Conservation (phyloP, 92 coral and sea anemone genomes). For the Epizoanthus stellaris region DNA sequence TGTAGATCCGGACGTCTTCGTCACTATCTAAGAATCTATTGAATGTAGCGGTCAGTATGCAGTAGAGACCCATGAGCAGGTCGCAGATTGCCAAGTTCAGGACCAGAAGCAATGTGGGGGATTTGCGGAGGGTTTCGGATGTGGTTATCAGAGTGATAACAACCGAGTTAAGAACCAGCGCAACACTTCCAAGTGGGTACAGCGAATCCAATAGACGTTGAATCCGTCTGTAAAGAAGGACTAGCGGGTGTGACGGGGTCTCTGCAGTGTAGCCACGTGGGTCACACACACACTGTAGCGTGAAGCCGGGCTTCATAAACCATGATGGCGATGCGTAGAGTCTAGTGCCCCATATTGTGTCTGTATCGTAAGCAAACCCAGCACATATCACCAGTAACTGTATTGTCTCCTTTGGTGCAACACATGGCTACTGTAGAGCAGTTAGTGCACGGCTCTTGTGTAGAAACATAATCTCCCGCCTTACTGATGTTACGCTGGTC, state of each 20-base stretch:
- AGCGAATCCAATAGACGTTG: too few relatives aligned
- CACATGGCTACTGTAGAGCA: background rate
- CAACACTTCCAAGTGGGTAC: background rate
- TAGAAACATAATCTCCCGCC: background rate
- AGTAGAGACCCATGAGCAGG: too few relatives aligned
- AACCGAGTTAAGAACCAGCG: too few relatives aligned
- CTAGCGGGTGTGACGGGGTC: background rate
- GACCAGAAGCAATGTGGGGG: background rate
- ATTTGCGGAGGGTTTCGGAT: too few relatives aligned
- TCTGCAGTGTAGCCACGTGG: background rate
- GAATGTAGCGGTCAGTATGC: constrained; percentile 5
- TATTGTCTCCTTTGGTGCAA: background rate
- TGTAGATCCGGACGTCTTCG: background rate
- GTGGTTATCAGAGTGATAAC: background rate
- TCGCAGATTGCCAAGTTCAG: background rate
- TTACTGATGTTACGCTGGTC: background rate
- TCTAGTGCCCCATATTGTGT: background rate
- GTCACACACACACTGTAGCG: background rate
- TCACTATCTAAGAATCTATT: background rate
- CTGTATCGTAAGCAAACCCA: too few relatives aligned
- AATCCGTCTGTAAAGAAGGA: too few relatives aligned
- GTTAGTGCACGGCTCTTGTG: background rate
- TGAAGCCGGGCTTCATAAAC: too few relatives aligned
- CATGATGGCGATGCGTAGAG: background rate
- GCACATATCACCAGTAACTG: too few relatives aligned